These are phyloP conservation scores for Thysanoteuthis rhombus DNA, from an alignment of 2,888 invertebrate genomes.

Conservation along the genomic window DNA sequence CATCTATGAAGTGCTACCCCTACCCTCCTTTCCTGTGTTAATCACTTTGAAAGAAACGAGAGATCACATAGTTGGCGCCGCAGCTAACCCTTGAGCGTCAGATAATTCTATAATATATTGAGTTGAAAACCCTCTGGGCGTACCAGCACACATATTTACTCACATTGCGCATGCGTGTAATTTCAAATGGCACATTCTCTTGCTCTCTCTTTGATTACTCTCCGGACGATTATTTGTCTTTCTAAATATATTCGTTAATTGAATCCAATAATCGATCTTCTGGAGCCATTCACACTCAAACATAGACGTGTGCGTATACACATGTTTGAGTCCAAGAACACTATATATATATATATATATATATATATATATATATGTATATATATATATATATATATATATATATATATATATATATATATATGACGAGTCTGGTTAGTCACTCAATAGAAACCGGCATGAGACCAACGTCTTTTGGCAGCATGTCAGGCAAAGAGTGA, in stretches of 20 bases:
- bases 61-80: neutral
- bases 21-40: neutral
- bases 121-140: neutral
- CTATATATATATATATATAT: too few species aligned
- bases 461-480: too few species aligned
- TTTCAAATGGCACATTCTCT: neutral
- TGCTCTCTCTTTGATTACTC: neutral
- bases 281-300: neutral
- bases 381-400: too few species aligned
- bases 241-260: neutral
- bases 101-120: slow-evolving; percentile 12
- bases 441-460: too few species aligned
- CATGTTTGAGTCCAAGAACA: neutral
- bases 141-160: neutral
- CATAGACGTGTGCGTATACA: neutral
- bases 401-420: too few species aligned
- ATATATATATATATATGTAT: too few species aligned
- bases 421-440: too few species aligned
- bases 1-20: too few species aligned
- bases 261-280: neutral
- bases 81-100: neutral
- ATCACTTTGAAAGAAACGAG: neutral
- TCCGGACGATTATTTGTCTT: neutral
- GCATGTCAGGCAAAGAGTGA: too few species aligned
- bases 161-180: neutral